Conservation (phyloP, 1,140 invertebrate genomes). For the Ruditapes philippinarum region DNA sequence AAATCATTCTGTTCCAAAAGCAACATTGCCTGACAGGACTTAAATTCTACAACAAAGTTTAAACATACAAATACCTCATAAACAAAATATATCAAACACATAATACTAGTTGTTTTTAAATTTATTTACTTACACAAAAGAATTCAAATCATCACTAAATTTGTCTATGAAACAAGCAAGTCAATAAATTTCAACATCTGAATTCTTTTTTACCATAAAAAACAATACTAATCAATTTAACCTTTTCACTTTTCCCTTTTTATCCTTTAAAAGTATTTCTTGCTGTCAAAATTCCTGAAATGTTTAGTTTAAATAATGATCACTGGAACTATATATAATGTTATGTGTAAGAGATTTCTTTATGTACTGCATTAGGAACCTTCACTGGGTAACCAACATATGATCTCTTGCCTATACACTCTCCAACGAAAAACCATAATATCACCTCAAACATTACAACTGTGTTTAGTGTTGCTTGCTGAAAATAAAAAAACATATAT, state of each 20-base stretch:
- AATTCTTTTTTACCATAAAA: not conserved
- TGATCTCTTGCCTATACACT: constrained; percentile 40
- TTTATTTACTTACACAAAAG: no score
- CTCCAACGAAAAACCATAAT: constrained; percentile 57
- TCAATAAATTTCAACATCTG: not conserved
- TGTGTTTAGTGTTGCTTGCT: not conserved
- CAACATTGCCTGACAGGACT: no score
- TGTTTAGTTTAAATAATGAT: not conserved
- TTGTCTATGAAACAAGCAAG: no score
- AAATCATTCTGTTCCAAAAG: no score
- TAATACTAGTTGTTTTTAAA: no score
- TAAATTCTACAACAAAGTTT: no score
- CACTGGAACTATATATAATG: not conserved
- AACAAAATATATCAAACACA: no score
- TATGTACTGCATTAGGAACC: not conserved
- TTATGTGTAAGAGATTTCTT: not conserved
- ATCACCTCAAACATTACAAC: constrained; percentile 2
- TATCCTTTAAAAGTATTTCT: not conserved
- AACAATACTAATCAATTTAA: not conserved
- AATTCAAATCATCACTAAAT: no score
- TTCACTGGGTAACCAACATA: not conserved
- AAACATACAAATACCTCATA: no score
- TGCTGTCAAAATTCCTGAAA: not conserved
- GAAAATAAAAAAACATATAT: constrained; percentile 19
- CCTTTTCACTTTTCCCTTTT: not conserved